Percentiles rank a stretch among this genome's conserved stretches.
These are phyloP conservation scores for Scolopax bukidnonensis DNA, from an alignment of 2,797 vertebrate species.

Conservation along the genomic window DNA sequence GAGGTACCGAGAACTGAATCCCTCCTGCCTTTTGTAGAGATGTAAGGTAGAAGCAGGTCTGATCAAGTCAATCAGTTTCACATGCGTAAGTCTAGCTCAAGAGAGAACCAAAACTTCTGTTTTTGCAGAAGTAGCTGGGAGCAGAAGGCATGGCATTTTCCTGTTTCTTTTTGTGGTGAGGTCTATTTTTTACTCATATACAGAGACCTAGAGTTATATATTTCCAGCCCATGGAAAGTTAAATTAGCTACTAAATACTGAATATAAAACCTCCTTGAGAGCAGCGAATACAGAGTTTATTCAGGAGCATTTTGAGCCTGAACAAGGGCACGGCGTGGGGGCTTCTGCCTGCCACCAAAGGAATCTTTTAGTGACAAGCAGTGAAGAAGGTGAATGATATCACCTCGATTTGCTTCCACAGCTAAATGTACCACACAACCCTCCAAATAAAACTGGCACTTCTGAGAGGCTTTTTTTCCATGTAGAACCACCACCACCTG, in stretches of 20 bases:
- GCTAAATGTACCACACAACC: neutral
- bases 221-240: neutral
- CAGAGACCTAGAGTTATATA: neutral
- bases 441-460: neutral
- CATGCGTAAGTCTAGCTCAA: neutral
- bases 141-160: constrained; percentile 12
- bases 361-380: neutral
- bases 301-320: neutral
- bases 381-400: neutral
- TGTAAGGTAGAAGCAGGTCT: neutral
- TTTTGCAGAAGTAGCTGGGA: constrained; percentile 38
- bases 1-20: neutral
- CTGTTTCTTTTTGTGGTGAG: neutral
- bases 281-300: neutral
- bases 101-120: constrained; percentile 15
- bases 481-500: neutral
- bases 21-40: neutral
- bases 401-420: neutral
- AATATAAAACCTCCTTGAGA: neutral
- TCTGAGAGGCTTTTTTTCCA: constrained; percentile 12
- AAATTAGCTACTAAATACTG: neutral
- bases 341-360: neutral
- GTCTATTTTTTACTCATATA: neutral
- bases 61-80: neutral
- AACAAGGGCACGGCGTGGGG: neutral